Base-by-base conservation (phyloP, 2,113 vertebrate species). In the Spea bombifrons region DNA sequence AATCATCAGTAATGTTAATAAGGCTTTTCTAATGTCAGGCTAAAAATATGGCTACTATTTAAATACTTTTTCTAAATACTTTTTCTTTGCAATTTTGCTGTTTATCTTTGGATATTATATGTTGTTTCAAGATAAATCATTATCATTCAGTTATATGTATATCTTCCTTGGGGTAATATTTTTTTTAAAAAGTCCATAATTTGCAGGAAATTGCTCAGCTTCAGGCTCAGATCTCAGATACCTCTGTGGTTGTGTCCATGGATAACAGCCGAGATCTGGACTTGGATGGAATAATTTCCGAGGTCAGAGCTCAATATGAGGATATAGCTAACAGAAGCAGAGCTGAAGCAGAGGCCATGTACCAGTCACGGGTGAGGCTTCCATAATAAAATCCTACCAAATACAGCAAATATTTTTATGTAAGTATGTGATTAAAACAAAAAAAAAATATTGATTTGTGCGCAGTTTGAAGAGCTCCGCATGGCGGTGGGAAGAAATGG, bases 281-380 rank as follows among this genome's bases (percentile, higher is more conserved):
- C 88, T 87, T 96, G 90, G 92, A 96, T 53, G 83, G 92, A 71
- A 89, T 96, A 65, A 93, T 98, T 0, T 83, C 90, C 0, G 94
- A 98, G 55, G 95, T 97, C 76, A 97, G 95, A 76, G 89, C 91
- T 0, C 95, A 97, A 82, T 96, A 97, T 0, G 94, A 97, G 82
- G 93, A 94, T 0, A 93, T 97, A 0, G 94, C 95, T n/a, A 92
- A 88, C 30, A 88, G 84, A 5, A 95, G 94, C 84, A 77, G 94
- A 0, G 91, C 93, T 0, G 94, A 98, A 72, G 94, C 94, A 0
- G 94, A 96, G 81, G 85, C 91, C n/a, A 96, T 94, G 94, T 96
- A 97, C 88, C 94, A 95, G 85, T 77, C 75, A 70, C 46, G 67
- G 46, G 75, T 70, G 8, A 61, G 65, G 67, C 74, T 67, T 45